Base-by-base conservation (phyloP, 2,888 invertebrate species). In the Teleogryllus oceanicus region DNA sequence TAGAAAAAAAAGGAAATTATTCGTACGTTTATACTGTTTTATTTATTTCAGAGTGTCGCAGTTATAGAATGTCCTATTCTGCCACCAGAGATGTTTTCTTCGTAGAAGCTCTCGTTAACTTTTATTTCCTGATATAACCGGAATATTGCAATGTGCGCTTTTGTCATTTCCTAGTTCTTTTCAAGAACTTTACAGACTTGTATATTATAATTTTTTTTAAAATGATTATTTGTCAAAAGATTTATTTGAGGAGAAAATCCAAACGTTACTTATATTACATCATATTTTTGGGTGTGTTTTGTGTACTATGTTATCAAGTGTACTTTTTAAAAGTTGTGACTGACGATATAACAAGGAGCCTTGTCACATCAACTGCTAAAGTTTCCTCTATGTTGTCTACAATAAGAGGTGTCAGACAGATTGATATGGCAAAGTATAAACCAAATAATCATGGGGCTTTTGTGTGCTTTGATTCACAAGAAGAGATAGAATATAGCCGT, bases 401-500 rank as follows among this genome's bases (percentile, higher is more conserved):
- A 37, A 49, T 77, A 11, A 37, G 77, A 77, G 77, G 77, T 49
- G 49, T 77, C 10, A 77, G 50, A 49, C n/a, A 50, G 18, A 10
- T 13, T n/a, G 77, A 77, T 16, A 13, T 12, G n/a, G 10, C 18
- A 62, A 85, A 86, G 5, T 89, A 89, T 80, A 86, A 86, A 80
- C 88, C 89, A 2, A 88, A 88, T 82, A 85, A 84, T 12, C 84
- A 85, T 10, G 88, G 87, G 0, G 87, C 87, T 77, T 90, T 89
- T 82, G 85, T 86, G 76, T 90, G 90, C 79, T 85, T 89, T 78
- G 84, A 85, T 79, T 87, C 87, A 16, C 87, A 86, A 81, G 85
- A 86, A 80, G 87, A 88, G 82, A 90, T 92, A 78, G 86, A 89
- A 2, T 95, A 92, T 86, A 88, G 88, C 51, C 90, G 91, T 84